Conservation (phyloP, 2,113 vertebrate genomes). For the Poicephalus meyeri region DNA sequence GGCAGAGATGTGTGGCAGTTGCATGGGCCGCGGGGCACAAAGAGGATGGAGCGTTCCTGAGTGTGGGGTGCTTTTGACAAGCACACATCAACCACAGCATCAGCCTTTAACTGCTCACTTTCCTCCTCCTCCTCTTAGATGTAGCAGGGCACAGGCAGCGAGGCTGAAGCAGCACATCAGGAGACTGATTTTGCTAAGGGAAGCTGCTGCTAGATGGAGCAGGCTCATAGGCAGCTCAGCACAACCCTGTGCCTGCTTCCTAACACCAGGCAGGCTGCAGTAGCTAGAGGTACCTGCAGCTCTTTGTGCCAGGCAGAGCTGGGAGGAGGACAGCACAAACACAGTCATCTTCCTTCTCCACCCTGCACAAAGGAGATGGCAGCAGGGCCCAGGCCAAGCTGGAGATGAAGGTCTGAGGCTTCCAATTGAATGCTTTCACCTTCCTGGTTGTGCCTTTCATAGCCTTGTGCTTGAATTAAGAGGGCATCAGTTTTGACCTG, state of each 20-base stretch:
- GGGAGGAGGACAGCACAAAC: neutral
- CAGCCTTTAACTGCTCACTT: neutral
- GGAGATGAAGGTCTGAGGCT: neutral
- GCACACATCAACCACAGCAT: neutral
- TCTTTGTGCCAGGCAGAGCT: neutral
- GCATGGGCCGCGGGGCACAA: accelerated
- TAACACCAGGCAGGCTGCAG: neutral
- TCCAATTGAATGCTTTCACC: neutral
- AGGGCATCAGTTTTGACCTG: neutral
- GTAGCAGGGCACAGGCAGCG: neutral
- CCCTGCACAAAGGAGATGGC: neutral
- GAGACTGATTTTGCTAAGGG: neutral
- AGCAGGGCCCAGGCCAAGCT: neutral
- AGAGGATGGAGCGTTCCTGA: neutral
- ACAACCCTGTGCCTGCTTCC: accelerated
- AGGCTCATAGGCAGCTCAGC: neutral
- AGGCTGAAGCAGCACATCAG: neutral
- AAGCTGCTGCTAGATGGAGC: neutral
- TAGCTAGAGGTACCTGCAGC: neutral
- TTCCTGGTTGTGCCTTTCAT: neutral
- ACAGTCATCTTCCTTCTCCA: neutral
- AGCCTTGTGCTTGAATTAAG: neutral
- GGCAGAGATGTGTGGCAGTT: neutral
- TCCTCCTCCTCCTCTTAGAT: neutral
- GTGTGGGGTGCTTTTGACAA: neutral